These are phyloP conservation scores for Pomphorhynchus laevis DNA, from an alignment of 1,140 invertebrate genomes.

Conservation along the genomic window DNA sequence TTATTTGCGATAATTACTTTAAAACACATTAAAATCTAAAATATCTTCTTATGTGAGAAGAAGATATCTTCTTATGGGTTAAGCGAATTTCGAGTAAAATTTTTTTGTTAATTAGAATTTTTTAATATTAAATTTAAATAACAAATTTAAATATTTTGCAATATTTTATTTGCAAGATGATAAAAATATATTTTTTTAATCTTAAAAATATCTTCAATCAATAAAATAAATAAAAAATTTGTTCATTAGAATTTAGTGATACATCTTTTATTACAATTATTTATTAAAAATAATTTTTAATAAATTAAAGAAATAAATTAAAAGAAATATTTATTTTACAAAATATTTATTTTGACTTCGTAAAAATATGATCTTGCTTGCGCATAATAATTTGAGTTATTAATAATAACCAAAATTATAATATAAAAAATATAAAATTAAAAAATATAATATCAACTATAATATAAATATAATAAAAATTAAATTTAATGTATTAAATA, in stretches of 20 bases:
- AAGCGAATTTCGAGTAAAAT: too few species aligned
- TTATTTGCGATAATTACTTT: too few species aligned
- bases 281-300: not conserved
- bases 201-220: not conserved
- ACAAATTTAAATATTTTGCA: not conserved
- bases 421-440: not conserved
- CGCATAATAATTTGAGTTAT: constrained; percentile 3
- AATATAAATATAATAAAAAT: not conserved
- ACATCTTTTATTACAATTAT: not conserved
- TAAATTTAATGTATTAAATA: not conserved
- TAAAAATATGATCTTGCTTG: too few species aligned
- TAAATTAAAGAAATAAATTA: not conserved
- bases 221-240: too few species aligned
- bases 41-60: too few species aligned
- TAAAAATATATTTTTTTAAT: not conserved
- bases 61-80: too few species aligned
- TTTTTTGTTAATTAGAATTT: not conserved
- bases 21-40: too few species aligned
- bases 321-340: not conserved
- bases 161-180: not conserved
- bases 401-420: not conserved
- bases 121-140: not conserved
- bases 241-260: too few species aligned
- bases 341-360: constrained; percentile 3
- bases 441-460: not conserved